These are phyloP conservation scores for Gobio gobio DNA, from an alignment of 2,113 vertebrate species.

Conservation along the genomic window DNA sequence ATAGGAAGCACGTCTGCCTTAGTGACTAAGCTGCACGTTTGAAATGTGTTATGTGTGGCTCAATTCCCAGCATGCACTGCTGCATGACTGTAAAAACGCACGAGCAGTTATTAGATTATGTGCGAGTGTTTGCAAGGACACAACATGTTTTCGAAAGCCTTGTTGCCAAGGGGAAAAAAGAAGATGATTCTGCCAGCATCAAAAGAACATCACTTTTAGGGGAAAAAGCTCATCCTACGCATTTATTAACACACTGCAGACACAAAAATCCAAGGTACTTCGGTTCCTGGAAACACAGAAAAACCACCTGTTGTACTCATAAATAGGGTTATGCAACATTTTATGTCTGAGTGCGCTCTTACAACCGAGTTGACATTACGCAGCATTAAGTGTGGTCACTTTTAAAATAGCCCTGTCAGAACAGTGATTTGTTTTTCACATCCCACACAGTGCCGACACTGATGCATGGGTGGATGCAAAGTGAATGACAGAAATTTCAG, in stretches of 20 bases:
- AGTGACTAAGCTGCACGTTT: conserved; percentile 32
- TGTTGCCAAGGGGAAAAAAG: background rate
- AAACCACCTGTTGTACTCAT: conserved; percentile 17
- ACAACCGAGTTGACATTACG: background rate
- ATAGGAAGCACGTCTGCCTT: conserved; percentile 40
- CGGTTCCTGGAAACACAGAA: conserved; percentile 9
- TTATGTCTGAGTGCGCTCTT: background rate
- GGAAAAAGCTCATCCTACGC: conserved; percentile 1
- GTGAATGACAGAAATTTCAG: background rate
- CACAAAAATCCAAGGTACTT: background rate
- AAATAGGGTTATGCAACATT: conserved; percentile 28
- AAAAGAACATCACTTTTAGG: conserved; percentile 16
- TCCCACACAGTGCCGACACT: background rate
- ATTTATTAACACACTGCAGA: conserved; percentile 2
- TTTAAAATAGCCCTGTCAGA: conserved; percentile 12
- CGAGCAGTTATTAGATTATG: background rate
- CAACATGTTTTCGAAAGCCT: background rate
- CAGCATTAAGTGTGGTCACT: background rate
- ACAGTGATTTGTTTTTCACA: background rate
- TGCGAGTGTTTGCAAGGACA: conserved; percentile 5
- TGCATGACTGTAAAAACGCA: background rate
- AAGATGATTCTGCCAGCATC: background rate
- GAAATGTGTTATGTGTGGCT: conserved; percentile 39
- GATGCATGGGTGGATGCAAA: conserved; percentile 17
- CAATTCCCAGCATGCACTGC: conserved; percentile 15